These are phyloP conservation scores for Timema cristinae DNA, from an alignment of 2,888 invertebrate species.

Conservation along the genomic window DNA sequence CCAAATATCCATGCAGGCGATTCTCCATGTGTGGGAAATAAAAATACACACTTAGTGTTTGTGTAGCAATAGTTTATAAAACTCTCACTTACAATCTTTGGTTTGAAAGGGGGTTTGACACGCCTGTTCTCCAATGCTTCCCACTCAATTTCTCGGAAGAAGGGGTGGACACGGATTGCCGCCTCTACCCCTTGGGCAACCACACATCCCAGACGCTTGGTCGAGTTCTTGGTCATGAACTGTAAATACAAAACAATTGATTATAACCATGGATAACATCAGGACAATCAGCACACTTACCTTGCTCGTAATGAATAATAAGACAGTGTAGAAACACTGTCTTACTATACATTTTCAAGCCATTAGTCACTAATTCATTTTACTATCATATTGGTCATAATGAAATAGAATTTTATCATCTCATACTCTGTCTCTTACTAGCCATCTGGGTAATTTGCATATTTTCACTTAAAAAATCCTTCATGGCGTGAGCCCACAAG, in stretches of 20 bases:
- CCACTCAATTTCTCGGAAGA: constrained; percentile 97
- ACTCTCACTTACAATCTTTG: constrained; percentile 80
- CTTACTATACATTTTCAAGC: too few species aligned
- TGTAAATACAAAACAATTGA: constrained; percentile 38
- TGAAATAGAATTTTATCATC: too few species aligned
- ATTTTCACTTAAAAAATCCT: too few species aligned
- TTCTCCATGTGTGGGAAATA: not conserved
- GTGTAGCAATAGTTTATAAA: not conserved
- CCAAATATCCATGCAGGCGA: too few species aligned
- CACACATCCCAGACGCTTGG: constrained; percentile 89
- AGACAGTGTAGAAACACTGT: not conserved
- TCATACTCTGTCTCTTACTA: too few species aligned
- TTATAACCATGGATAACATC: constrained; percentile 6
- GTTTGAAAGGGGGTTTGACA: constrained; percentile 96
- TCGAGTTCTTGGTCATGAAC: constrained; percentile 98
- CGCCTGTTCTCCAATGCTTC: constrained; percentile 83
- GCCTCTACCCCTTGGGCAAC: constrained; percentile 66
- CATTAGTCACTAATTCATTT: too few species aligned
- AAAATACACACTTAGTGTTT: not conserved
- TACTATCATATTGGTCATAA: too few species aligned
- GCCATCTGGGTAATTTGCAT: too few species aligned
- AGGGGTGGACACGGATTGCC: constrained; percentile 85
- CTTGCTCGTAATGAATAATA: not conserved
- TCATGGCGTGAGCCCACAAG: too few species aligned
- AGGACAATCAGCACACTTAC: constrained; percentile 16